Conservation (phyloP, 53 echinoderm and acorn worm species). For the Mesocentrotus franciscanus region DNA sequence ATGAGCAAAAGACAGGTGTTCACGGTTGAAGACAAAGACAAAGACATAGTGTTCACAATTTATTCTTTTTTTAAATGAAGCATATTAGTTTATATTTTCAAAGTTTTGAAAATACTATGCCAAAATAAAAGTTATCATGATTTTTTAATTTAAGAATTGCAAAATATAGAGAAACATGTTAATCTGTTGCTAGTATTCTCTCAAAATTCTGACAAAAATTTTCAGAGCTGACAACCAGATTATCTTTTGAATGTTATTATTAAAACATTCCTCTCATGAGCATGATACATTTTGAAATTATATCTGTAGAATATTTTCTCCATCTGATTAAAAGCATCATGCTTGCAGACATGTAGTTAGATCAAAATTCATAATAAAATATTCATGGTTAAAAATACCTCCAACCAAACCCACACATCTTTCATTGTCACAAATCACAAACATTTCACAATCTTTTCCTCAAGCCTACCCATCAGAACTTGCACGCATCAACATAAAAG, state of each 20-base stretch:
- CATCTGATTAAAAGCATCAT: neutral
- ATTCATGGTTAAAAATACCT: neutral
- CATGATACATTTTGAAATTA: no score
- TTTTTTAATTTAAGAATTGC: no score
- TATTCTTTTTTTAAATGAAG: no score
- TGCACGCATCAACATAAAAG: neutral
- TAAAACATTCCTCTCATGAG: neutral
- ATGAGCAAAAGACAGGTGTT: no score
- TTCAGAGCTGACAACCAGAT: neutral
- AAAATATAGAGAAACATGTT: no score
- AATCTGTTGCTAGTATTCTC: no score
- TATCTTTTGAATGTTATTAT: neutral
- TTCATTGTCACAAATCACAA: neutral
- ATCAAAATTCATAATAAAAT: neutral
- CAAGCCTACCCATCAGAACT: neutral
- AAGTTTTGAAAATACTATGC: no score
- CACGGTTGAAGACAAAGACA: no score
- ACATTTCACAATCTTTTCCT: slow-evolving; percentile 19
- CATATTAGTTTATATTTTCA: no score
- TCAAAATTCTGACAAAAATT: no score
- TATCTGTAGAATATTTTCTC: neutral
- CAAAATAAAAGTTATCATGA: no score
- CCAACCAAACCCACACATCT: neutral
- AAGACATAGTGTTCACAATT: no score
- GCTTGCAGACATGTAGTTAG: neutral